Conservation (phyloP, 2,797 vertebrate species). For the Acropternis orthonyx region DNA sequence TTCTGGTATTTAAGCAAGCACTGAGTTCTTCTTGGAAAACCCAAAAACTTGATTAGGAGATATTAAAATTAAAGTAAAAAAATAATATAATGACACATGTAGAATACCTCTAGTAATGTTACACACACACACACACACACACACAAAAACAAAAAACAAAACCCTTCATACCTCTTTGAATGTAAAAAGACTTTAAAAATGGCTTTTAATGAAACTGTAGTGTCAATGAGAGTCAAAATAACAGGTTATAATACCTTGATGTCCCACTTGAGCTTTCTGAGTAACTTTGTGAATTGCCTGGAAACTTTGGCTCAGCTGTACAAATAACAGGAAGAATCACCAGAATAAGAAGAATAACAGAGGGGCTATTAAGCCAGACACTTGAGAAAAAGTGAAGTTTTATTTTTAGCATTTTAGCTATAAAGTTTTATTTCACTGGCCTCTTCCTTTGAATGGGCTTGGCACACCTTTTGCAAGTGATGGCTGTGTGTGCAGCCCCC, state of each 20-base stretch:
- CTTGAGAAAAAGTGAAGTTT: background rate
- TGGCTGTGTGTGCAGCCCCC: background rate
- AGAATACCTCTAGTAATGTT: background rate
- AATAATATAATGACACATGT: background rate
- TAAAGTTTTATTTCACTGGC: background rate
- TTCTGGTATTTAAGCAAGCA: background rate
- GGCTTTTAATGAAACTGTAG: background rate
- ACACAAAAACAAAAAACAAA: background rate
- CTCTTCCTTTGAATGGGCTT: background rate
- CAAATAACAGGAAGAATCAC: conserved; percentile 38
- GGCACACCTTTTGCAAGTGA: background rate
- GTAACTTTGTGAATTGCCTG: conserved; percentile 1
- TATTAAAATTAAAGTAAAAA: background rate
- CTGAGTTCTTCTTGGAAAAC: background rate
- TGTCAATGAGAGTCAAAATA: background rate
- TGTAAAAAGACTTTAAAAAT: background rate
- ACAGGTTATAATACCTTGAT: background rate
- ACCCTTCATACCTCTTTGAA: background rate
- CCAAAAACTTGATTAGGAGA: background rate
- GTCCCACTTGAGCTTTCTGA: background rate
- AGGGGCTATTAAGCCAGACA: background rate
- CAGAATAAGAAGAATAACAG: conserved; percentile 29
- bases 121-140: background rate
- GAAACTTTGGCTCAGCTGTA: conserved; percentile 27
- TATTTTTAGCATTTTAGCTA: conserved; percentile 35